These are phyloP conservation scores for Oscheius sp. DNA, from an alignment of 2,888 invertebrate genomes.

Conservation along the genomic window DNA sequence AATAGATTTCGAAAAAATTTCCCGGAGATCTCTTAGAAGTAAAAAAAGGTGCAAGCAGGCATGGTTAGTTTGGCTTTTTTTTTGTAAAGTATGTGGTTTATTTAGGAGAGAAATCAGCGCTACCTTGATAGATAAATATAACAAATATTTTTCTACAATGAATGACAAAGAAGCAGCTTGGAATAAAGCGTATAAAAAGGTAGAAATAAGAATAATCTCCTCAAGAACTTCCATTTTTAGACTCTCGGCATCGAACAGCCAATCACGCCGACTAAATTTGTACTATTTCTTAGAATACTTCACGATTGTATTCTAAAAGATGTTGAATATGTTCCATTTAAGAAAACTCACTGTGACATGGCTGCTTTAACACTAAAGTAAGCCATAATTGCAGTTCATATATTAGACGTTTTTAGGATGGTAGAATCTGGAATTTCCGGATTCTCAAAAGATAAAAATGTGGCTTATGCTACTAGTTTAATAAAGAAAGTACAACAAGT, in stretches of 20 bases:
- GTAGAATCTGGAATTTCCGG: neutral
- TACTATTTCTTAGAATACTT: slow-evolving; percentile 12
- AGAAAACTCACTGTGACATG: neutral
- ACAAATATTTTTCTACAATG: neutral
- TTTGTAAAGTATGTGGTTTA: neutral
- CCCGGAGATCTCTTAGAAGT: neutral
- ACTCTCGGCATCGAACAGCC: neutral
- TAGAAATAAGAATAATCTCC: neutral
- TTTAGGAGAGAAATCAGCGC: neutral
- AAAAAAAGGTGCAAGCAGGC: neutral
- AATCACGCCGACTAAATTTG: neutral
- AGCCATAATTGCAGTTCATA: neutral
- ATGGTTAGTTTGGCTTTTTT: neutral
- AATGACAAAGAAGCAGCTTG: neutral
- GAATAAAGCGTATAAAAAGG: neutral
- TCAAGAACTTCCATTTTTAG: neutral
- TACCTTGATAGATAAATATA: neutral
- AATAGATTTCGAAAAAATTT: neutral
- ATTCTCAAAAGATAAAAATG: neutral
- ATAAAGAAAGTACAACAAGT: neutral
- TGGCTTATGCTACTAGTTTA: too few relatives aligned
- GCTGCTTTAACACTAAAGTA: neutral
- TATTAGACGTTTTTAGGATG: neutral
- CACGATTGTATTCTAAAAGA: neutral
- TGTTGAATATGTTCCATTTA: neutral